These are phyloP conservation scores for Aplochiton taeniatus DNA, from an alignment of 2,797 vertebrate species.

Conservation along the genomic window DNA sequence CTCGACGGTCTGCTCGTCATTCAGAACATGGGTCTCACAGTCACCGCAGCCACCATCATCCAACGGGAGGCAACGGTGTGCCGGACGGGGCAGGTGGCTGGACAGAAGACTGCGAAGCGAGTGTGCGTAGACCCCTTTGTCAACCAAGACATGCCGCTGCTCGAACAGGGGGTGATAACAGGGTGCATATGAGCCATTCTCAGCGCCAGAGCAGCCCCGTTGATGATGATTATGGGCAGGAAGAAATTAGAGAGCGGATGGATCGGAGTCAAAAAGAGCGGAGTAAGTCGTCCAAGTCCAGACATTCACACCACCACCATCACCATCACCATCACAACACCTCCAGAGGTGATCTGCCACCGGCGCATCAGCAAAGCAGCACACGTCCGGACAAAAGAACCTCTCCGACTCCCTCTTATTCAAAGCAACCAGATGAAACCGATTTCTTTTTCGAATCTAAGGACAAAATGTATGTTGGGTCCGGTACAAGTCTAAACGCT, in stretches of 20 bases:
- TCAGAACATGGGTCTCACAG: slow-evolving; percentile 55
- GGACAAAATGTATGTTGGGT: slow-evolving; percentile 66
- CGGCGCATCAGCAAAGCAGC: slow-evolving; percentile 42
- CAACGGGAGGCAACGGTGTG: slow-evolving; percentile 38
- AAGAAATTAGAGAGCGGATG: slow-evolving; percentile 58
- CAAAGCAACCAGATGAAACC: slow-evolving; percentile 66
- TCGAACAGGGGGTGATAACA: slow-evolving; percentile 59
- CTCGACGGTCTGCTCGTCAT: slow-evolving; percentile 65
- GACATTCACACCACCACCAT: slow-evolving; percentile 56
- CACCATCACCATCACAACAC: slow-evolving; percentile 39
- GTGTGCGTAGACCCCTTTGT: slow-evolving; percentile 89
- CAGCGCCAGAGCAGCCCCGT: slow-evolving; percentile 60
- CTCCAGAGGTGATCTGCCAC: slow-evolving; percentile 46
- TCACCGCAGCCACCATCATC: slow-evolving; percentile 50
- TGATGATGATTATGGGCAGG: slow-evolving; percentile 65
- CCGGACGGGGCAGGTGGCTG: slow-evolving; percentile 57
- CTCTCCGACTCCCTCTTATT: slow-evolving; percentile 64
- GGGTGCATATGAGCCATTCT: slow-evolving; percentile 58
- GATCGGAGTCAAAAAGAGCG: slow-evolving; percentile 57
- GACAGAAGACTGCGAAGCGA: slow-evolving; percentile 81
- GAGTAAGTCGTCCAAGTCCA: slow-evolving; percentile 61
- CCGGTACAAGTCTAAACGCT: slow-evolving; percentile 64
- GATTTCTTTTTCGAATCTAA: slow-evolving; percentile 74
- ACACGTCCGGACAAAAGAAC: slow-evolving; percentile 53
- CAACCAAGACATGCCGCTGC: slow-evolving; percentile 71